phyloP scores from a whole-genome alignment of 2,113 vertebrate genomes.

The Caracal caracal region DNA sequence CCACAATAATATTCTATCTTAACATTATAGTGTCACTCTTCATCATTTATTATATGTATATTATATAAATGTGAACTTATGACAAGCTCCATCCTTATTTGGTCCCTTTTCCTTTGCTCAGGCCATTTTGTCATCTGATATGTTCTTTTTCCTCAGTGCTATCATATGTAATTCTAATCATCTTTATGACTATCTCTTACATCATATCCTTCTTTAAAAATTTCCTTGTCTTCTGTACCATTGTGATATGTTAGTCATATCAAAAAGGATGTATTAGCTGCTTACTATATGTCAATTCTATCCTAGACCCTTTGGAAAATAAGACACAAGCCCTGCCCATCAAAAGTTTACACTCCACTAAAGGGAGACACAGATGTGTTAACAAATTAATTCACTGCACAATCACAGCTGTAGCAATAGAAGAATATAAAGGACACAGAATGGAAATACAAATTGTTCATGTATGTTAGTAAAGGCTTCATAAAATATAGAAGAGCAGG shows the following conservation, averaged over 20 bases:
- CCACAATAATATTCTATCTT: background rate
- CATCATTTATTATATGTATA: background rate
- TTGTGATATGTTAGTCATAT: background rate
- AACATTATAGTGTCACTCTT: background rate
- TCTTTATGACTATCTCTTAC: background rate
- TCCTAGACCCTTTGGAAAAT: constrained; percentile 8
- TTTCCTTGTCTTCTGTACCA: background rate
- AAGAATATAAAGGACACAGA: constrained; percentile 15
- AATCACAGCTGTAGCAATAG: background rate
- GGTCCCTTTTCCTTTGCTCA: background rate
- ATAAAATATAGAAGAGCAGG: background rate
- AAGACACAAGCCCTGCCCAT: background rate
- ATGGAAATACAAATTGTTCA: background rate
- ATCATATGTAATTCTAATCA: constrained; percentile 12
- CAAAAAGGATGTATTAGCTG: background rate
- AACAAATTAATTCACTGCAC: background rate
- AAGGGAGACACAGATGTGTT: background rate
- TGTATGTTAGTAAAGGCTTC: background rate
- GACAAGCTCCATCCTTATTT: background rate
- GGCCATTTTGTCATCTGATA: background rate
- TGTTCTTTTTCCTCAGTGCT: background rate
- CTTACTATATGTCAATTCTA: background rate
- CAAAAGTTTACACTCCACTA: background rate
- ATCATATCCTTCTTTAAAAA: background rate
- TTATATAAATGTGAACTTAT: background rate